These are phyloP conservation scores for Apoda limacodes DNA, from an alignment of 2,888 invertebrate species.

Conservation along the genomic window DNA sequence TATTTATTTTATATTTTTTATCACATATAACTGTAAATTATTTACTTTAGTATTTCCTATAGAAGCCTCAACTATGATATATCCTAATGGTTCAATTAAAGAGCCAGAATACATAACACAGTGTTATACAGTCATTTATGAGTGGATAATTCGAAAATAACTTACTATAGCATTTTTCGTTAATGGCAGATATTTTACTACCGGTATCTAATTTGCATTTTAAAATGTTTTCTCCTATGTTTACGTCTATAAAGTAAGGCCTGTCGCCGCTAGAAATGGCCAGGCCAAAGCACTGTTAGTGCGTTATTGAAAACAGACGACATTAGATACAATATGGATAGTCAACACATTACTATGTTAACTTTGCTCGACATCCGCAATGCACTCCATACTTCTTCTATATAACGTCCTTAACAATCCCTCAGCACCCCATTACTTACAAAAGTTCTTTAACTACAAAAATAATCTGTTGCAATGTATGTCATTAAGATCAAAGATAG, in stretches of 20 bases:
- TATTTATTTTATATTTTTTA: slow-evolving; percentile 5
- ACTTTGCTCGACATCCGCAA: too few relatives aligned
- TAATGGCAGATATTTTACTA: slow-evolving; percentile 11
- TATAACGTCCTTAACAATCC: too few relatives aligned
- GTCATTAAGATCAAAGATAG: too few relatives aligned
- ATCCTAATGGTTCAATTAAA: slow-evolving; percentile 9
- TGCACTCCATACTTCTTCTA: too few relatives aligned
- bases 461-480: too few relatives aligned
- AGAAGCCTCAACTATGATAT: slow-evolving; percentile 8
- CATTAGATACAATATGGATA: too few relatives aligned
- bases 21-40: slow-evolving; percentile 9
- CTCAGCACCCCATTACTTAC: too few relatives aligned
- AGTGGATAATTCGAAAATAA: slow-evolving; percentile 4
- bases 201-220: slow-evolving; percentile 11
- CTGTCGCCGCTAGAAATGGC: too few relatives aligned
- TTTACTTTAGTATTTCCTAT: slow-evolving; percentile 1
- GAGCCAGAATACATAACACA: slow-evolving; percentile 11
- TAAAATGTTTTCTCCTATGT: slow-evolving; percentile 1
- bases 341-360: too few relatives aligned
- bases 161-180: slow-evolving; percentile 5
- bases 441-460: too few relatives aligned
- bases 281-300: too few relatives aligned
- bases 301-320: too few relatives aligned
- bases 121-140: slow-evolving; percentile 1
- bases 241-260: slow-evolving; percentile 8